Percentiles rank a stretch among this genome's conserved stretches.
These are phyloP conservation scores for Sylvietta virens DNA, from an alignment of 2,113 vertebrate species.

Conservation along the genomic window DNA sequence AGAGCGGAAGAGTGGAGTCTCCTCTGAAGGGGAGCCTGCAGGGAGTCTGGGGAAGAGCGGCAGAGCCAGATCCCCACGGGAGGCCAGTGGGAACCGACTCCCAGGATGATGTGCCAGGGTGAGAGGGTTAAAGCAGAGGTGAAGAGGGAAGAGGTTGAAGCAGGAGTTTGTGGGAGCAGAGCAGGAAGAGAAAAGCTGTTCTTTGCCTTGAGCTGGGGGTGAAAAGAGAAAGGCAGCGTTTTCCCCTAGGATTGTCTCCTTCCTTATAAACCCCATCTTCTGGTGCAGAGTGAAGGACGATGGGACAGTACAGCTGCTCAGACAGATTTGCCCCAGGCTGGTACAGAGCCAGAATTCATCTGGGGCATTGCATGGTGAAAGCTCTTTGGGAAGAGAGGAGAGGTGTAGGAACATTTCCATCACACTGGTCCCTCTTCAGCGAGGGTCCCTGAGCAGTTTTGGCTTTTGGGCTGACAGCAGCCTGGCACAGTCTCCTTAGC, in stretches of 20 bases:
- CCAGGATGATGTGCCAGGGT: neutral
- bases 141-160: neutral
- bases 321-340: neutral
- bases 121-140: neutral
- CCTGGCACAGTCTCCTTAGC: neutral
- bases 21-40: neutral
- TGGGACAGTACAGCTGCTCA: neutral
- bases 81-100: rapidly evolving
- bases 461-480: neutral
- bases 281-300: neutral
- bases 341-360: neutral
- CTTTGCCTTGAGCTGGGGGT: neutral
- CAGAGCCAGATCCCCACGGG: neutral
- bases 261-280: neutral
- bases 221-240: rapidly evolving
- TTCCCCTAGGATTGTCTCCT: neutral
- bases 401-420: neutral
- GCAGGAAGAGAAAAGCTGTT: neutral
- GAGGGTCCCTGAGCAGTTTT: neutral
- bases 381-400: neutral
- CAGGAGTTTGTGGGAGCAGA: neutral
- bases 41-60: neutral
- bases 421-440: neutral
- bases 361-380: rapidly evolving
- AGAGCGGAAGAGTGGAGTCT: neutral